phyloP scores from a whole-genome alignment of 2,797 vertebrate species.

The Erpetoichthys calabaricus region DNA sequence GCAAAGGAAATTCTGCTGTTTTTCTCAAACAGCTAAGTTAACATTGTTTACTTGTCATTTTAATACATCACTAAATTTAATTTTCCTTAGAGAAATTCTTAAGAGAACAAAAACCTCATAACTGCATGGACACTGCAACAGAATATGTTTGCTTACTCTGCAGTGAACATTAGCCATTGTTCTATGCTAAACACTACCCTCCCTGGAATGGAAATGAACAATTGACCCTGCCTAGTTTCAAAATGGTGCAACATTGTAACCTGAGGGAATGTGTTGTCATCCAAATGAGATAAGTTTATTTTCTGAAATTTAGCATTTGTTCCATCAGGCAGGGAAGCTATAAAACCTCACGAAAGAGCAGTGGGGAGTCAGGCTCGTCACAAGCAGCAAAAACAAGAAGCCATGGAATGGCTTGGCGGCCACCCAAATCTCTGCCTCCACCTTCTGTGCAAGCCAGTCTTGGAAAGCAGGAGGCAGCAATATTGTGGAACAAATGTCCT shows the following conservation, averaged over 20 bases:
- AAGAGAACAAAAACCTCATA: too few relatives aligned
- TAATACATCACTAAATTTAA: too few relatives aligned
- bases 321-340: slow-evolving; percentile 78
- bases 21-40: too few relatives aligned
- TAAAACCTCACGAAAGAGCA: slow-evolving; percentile 64
- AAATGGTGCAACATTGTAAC: slow-evolving; percentile 72
- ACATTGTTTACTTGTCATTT: too few relatives aligned
- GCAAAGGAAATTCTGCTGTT: too few relatives aligned
- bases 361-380: slow-evolving; percentile 61
- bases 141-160: slow-evolving; percentile 19
- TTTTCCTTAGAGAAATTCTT: too few relatives aligned
- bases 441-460: slow-evolving; percentile 78
- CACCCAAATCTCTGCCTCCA: slow-evolving; percentile 77
- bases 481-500: slow-evolving; percentile 72
- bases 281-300: slow-evolving; percentile 97
- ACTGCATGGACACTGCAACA: too few relatives aligned
- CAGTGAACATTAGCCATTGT: slow-evolving; percentile 37
- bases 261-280: slow-evolving; percentile 83
- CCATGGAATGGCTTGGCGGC: slow-evolving; percentile 65
- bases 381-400: slow-evolving; percentile 60
- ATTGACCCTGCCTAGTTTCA: slow-evolving; percentile 59
- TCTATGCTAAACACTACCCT: slow-evolving; percentile 46
- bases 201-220: slow-evolving; percentile 56
- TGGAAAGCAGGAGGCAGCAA: slow-evolving; percentile 68
- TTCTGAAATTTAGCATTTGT: slow-evolving; percentile 79